Base-by-base conservation (phyloP, 1,140 invertebrate genomes). In the Thaumatotibia leucotreta region DNA sequence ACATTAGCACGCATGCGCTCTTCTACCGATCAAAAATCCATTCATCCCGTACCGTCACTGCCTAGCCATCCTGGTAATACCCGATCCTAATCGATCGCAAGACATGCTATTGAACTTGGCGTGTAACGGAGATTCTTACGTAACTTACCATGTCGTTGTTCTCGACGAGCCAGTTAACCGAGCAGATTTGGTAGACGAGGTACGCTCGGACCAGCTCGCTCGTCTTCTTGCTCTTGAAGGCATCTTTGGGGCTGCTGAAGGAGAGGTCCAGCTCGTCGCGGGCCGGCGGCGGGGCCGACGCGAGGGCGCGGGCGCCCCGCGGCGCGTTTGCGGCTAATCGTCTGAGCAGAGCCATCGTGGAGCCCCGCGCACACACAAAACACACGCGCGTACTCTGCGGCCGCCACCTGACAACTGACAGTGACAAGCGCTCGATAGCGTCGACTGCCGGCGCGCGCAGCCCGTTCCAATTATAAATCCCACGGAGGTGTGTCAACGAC, bases 141-240 rank as follows among this genome's bases (percentile, higher is more conserved):
- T 80, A 82, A 84, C 93, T 94, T 93, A 99, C 98, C 95, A 96
- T 94, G 92, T 96, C 96, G 84, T 99, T 99, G 92, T 99, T 95
- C 80, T 98, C 96, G 61, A 99, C 98, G 64, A 99, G 91, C 80
- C 94, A 96, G 73, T 96, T 95, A 82, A 97, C 93, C 33, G 96
- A 96, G 91, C 98, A 99, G 82, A 99, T 92, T 83, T 96, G 95
- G 88, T 99, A 98, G 49, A 99, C 98, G 75, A 99, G 76, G 79
- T 98, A 96, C 20, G 97, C 98, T 67, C 99, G 93, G 6, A 99
- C 75, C 50, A 99, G 93, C 91, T 99, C 98, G 91, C 92, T 95
- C 65, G 96, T 99, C 64, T 96, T 98, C 93, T 99, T 99, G 91
- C 97, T 99, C 91, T 97, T 97, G 88, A 97, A 96, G 29, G 96